phyloP scores from a whole-genome alignment of 2,113 vertebrate species.

The Semicossyphus pulcher region DNA sequence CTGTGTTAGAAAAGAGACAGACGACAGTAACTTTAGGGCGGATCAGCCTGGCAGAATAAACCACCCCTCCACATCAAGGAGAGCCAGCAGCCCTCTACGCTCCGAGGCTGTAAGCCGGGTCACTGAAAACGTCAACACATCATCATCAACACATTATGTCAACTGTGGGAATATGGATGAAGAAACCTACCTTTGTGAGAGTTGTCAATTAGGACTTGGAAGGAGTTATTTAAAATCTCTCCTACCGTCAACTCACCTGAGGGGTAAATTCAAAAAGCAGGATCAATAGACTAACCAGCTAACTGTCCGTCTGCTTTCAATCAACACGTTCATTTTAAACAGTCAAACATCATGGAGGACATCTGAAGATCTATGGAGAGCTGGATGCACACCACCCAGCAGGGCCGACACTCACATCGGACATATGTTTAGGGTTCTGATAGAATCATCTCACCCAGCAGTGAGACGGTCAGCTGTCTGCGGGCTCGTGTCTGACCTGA shows the following conservation, averaged over 20 bases:
- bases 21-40: not conserved
- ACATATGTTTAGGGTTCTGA: conserved; percentile 23
- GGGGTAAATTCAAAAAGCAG: conserved; percentile 84
- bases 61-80: conserved; percentile 15
- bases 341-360: conserved; percentile 46
- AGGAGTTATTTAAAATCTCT: conserved; percentile 84
- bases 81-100: conserved; percentile 42
- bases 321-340: conserved; percentile 50
- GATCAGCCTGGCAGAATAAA: not conserved
- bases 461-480: too few species aligned
- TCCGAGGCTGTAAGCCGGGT: conserved; percentile 33
- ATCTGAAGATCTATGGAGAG: conserved; percentile 32
- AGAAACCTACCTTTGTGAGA: conserved; percentile 80
- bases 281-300: conserved; percentile 80
- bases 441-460: too few species aligned
- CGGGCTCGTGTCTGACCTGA: too few species aligned
- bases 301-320: conserved; percentile 39
- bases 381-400: conserved; percentile 46
- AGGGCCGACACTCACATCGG: not conserved
- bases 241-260: conserved; percentile 84
- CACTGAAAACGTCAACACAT: conserved; percentile 61
- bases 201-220: conserved; percentile 83
- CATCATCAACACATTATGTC: conserved; percentile 56
- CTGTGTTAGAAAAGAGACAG: conserved; percentile 75
- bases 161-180: conserved; percentile 68